These are phyloP conservation scores for Coracopsis vasa DNA, from an alignment of 2,113 vertebrate species.

Conservation along the genomic window DNA sequence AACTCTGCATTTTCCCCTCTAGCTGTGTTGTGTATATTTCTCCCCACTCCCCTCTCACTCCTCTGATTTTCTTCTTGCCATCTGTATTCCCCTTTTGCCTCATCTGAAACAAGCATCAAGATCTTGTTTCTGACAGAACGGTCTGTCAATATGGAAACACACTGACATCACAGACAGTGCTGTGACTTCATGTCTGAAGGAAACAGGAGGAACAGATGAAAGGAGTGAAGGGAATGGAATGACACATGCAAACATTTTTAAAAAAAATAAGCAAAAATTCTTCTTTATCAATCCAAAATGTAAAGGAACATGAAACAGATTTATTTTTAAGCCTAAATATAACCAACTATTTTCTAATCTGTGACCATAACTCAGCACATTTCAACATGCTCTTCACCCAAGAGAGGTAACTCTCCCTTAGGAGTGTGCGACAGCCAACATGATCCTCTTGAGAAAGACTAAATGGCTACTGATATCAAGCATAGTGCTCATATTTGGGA, in stretches of 20 bases:
- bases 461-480: neutral
- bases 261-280: constrained; percentile 29
- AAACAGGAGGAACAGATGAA: constrained; percentile 62
- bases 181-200: constrained; percentile 65
- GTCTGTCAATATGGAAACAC: constrained; percentile 66
- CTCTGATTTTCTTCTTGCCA: constrained; percentile 43
- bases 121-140: constrained; percentile 64
- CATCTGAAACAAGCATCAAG: constrained; percentile 60
- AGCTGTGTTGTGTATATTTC: neutral
- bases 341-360: neutral
- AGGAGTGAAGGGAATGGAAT: constrained; percentile 23
- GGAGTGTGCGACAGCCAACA: neutral
- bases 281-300: neutral
- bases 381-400: neutral
- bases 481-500: neutral
- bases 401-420: neutral
- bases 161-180: constrained; percentile 60
- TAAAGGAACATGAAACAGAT: constrained; percentile 8
- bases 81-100: constrained; percentile 62
- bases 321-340: constrained; percentile 26
- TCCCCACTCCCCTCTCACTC: neutral
- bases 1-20: neutral
- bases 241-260: constrained; percentile 27
- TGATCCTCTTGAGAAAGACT: neutral
- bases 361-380: neutral